A percentile compares a stretch with the other conserved stretches of the same genome.
phyloP scores from a whole-genome alignment of 2,888 invertebrate genomes.

The Nymphalis polychloros region DNA sequence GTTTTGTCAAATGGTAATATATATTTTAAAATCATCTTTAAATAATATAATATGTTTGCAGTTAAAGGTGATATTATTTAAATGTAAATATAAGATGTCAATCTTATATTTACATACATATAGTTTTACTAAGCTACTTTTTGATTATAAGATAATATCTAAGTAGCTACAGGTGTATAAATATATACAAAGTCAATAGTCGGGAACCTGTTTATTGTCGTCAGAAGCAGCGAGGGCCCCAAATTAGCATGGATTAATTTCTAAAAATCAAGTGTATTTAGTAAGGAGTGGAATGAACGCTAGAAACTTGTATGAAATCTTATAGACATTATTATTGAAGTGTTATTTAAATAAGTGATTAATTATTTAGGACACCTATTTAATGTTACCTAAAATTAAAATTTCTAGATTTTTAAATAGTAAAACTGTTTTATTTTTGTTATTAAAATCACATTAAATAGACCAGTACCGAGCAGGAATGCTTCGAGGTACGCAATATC shows the following conservation, averaged over 20 bases:
- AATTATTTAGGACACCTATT: neutral
- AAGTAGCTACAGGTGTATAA: too few relatives aligned
- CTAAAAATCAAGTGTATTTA: conserved; percentile 59
- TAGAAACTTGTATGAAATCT: neutral
- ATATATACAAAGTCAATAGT: neutral
- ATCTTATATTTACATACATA: too few relatives aligned
- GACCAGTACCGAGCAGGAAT: too few relatives aligned
- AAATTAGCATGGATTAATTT: conserved; percentile 69
- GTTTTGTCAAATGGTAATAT: too few relatives aligned
- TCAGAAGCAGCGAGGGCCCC: conserved; percentile 57
- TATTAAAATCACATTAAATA: too few relatives aligned
- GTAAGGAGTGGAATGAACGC: neutral
- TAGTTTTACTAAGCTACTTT: neutral
- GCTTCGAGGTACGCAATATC: too few relatives aligned
- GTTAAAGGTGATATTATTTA: neutral
- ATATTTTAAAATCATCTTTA: too few relatives aligned
- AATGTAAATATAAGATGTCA: too few relatives aligned
- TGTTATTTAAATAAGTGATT: neutral
- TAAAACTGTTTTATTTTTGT: too few relatives aligned
- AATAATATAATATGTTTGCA: neutral
- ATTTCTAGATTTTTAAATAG: neutral
- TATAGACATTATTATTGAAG: neutral
- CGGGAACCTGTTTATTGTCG: conserved; percentile 33
- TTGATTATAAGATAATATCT: too few relatives aligned
- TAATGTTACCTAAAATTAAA: neutral